A percentile compares a stretch with the other conserved stretches of the same genome.
These are phyloP conservation scores for Rhinella marina DNA, from an alignment of 2,797 vertebrate species.

Conservation along the genomic window DNA sequence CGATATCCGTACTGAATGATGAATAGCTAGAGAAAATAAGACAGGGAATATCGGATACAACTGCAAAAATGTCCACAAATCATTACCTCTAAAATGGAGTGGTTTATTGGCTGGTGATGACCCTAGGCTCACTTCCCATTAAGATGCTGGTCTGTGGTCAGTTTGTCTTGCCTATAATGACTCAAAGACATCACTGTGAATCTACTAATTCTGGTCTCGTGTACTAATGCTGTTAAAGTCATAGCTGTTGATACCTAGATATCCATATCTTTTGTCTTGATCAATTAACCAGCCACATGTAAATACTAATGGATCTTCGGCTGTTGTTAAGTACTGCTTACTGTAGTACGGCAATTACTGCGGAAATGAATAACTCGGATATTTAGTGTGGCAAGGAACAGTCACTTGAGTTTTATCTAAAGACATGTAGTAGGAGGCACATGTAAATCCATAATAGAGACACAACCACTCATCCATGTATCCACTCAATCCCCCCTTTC, in stretches of 20 bases:
- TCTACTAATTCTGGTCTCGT: background rate
- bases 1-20: conserved; percentile 29
- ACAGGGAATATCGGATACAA: background rate
- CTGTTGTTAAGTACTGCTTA: conserved; percentile 21
- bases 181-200: background rate
- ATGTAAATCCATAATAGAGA: no score
- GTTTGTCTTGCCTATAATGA: background rate
- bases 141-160: background rate
- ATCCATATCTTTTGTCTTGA: background rate
- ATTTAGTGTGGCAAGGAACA: background rate
- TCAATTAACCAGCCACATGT: conserved; percentile 32
- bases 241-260: background rate
- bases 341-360: conserved; percentile 9
- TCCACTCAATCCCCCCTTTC: no score
- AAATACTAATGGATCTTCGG: conserved; percentile 7
- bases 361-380: background rate
- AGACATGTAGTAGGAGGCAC: background rate
- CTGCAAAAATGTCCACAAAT: background rate
- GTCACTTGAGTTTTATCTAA: background rate
- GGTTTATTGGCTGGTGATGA: conserved; percentile 4
- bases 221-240: conserved; percentile 6
- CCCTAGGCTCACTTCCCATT: background rate
- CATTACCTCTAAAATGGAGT: conserved; percentile 7
- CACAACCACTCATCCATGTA: no score
- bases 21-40: background rate